phyloP scores from a whole-genome alignment of 2,113 vertebrate genomes.

The Paedocypris sp. region DNA sequence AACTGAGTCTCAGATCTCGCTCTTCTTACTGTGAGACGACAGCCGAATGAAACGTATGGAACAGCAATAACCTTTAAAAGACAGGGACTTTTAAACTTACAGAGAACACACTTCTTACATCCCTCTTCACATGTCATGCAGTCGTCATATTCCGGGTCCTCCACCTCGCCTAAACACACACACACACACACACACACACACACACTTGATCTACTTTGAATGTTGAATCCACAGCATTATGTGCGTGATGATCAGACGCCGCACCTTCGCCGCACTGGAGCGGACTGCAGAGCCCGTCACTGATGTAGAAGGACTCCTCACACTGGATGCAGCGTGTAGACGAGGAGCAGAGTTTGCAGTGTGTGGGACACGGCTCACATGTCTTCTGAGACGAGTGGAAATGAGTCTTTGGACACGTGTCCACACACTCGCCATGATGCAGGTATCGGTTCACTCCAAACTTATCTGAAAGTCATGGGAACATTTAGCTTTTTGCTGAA shows the following conservation, averaged over 20 bases:
- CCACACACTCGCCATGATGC: conserved; percentile 61
- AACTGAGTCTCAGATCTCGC: too few species aligned
- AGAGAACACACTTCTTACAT: conserved; percentile 70
- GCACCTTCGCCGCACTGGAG: conserved; percentile 71
- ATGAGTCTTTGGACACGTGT: conserved; percentile 65
- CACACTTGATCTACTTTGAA: not conserved
- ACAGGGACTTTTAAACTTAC: conserved; percentile 57
- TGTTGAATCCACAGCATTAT: too few species aligned
- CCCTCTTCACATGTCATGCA: conserved; percentile 79
- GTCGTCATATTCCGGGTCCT: conserved; percentile 71
- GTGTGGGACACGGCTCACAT: conserved; percentile 64
- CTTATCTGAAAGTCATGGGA: too few species aligned
- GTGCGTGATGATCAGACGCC: not conserved
- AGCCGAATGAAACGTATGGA: too few species aligned
- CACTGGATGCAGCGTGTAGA: conserved; percentile 62
- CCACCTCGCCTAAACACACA: conserved; percentile 77
- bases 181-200: not conserved
- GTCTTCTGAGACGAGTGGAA: conserved; percentile 45
- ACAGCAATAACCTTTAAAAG: too few species aligned
- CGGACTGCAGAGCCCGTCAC: conserved; percentile 60
- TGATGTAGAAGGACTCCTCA: conserved; percentile 57
- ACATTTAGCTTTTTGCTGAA: too few species aligned
- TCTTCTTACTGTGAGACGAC: too few species aligned
- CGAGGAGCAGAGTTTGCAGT: conserved; percentile 68
- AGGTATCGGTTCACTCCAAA: conserved; percentile 63